A percentile compares a stretch with the other conserved stretches of the same genome.
Evolutionary conservation across 92 coral and sea anemone genomes (phyloP).

Genomic region (Porites rus): DNA sequence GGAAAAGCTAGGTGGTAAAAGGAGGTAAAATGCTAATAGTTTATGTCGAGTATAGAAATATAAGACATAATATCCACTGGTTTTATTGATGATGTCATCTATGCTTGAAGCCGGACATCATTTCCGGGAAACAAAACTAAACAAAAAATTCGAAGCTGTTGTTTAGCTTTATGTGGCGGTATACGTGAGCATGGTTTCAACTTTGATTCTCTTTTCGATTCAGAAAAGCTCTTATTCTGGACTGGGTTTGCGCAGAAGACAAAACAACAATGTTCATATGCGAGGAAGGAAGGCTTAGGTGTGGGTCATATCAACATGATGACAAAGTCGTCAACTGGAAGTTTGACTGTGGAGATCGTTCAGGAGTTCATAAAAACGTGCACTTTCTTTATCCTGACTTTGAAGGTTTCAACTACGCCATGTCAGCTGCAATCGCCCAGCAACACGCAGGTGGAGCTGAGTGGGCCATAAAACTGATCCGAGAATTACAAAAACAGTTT

Average conservation of each 20-base stretch:
- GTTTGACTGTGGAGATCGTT: slow-evolving; percentile 65
- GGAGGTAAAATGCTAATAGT: too few species aligned
- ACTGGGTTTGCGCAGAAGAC: slow-evolving; percentile 62
- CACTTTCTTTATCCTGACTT: slow-evolving; percentile 37
- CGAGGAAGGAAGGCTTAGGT: slow-evolving; percentile 56
- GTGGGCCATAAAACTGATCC: slow-evolving; percentile 32
- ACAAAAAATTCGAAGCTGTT: too few species aligned
- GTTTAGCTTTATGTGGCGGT: too few species aligned
- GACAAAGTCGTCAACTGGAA: slow-evolving; percentile 61
- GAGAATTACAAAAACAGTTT: slow-evolving; percentile 17
- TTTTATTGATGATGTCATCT: too few species aligned
- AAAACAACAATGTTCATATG: slow-evolving; percentile 28
- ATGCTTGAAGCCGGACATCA: too few species aligned
- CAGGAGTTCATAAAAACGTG: slow-evolving; percentile 44
- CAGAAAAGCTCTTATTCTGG: not conserved
- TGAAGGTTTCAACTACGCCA: slow-evolving; percentile 53
- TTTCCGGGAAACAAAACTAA: too few species aligned
- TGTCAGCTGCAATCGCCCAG: slow-evolving; percentile 22
- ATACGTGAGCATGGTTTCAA: too few species aligned
- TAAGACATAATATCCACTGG: too few species aligned
- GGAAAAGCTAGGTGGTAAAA: too few species aligned
- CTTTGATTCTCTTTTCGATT: not conserved
- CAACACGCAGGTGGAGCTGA: slow-evolving; percentile 26
- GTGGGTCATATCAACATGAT: slow-evolving; percentile 19
- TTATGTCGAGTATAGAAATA: too few species aligned